Percentiles rank a stretch among this genome's conserved stretches.
phyloP scores from a whole-genome alignment of 2,113 vertebrate genomes.

The Zosterops hypoxanthus region DNA sequence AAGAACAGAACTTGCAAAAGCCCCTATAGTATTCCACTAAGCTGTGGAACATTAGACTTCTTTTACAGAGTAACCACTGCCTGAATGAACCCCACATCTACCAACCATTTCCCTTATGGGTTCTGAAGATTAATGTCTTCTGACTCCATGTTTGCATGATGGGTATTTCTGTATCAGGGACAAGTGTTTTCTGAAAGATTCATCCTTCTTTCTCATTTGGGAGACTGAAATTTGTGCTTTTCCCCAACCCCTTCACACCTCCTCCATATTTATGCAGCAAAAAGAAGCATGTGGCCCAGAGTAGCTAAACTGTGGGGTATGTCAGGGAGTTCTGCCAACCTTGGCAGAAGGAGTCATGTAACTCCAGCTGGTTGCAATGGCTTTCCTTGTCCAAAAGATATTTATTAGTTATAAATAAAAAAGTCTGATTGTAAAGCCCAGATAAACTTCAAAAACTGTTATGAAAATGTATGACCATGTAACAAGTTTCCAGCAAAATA shows the following conservation, averaged over 20 bases:
- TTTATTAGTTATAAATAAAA: constrained; percentile 40
- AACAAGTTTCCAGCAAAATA: neutral
- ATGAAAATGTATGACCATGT: neutral
- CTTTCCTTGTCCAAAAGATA: constrained; percentile 11
- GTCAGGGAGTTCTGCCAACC: constrained; percentile 44
- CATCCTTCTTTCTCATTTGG: neutral
- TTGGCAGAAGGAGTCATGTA: constrained; percentile 32
- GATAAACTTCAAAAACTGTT: neutral
- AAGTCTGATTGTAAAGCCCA: neutral
- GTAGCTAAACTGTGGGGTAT: neutral
- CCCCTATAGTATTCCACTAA: neutral
- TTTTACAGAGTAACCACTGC: neutral
- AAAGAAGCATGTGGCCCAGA: constrained; percentile 41
- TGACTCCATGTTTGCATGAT: neutral
- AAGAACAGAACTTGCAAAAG: neutral
- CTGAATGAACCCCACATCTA: neutral
- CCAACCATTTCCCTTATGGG: neutral
- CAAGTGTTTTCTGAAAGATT: neutral
- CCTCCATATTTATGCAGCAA: constrained; percentile 37
- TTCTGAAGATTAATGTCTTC: neutral
- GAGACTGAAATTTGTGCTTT: neutral
- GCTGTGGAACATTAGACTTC: neutral
- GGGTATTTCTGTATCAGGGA: neutral
- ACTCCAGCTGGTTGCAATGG: constrained; percentile 41
- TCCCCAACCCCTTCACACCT: neutral